Percentiles rank a stretch among this genome's conserved stretches.
phyloP scores from a whole-genome alignment of 35 echinoderm and acorn worm species.

The Patiria miniata region DNA sequence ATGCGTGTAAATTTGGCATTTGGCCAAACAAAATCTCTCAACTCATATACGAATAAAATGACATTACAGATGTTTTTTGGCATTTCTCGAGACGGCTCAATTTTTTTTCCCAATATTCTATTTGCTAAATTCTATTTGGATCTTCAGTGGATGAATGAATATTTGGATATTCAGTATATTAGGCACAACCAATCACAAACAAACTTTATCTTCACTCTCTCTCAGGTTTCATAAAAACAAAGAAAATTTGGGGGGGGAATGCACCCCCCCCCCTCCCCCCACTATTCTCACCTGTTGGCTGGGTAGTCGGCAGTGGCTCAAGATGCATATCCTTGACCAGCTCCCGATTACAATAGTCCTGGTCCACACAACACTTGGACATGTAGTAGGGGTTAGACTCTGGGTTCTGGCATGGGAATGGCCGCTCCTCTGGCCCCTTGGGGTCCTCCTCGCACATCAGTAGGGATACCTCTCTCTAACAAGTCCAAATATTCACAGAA shows the following conservation, averaged over 20 bases:
- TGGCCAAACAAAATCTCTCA: no score
- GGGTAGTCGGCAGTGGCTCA: not conserved
- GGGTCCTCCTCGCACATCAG: slow-evolving; percentile 58
- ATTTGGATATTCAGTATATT: no score
- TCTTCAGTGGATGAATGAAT: no score
- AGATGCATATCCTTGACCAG: slow-evolving; percentile 29
- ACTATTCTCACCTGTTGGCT: not conserved
- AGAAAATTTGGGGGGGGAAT: not conserved
- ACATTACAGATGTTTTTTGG: no score
- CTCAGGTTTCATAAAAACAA: not conserved
- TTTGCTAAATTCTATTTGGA: no score
- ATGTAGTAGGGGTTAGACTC: slow-evolving; percentile 34
- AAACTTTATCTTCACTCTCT: no score
- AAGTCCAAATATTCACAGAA: not conserved
- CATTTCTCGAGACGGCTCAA: no score
- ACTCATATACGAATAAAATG: no score
- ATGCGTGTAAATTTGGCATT: no score
- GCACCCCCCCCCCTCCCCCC: not conserved
- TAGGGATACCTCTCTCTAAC: not conserved
- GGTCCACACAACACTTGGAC: slow-evolving; percentile 52
- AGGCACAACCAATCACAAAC: no score
- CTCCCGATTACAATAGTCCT: slow-evolving; percentile 67
- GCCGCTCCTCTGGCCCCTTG: slow-evolving; percentile 21
- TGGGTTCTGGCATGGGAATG: slow-evolving; percentile 40
- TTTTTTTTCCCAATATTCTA: no score